Base-by-base conservation (phyloP, 1,140 invertebrate species). In the Pinna nobilis region DNA sequence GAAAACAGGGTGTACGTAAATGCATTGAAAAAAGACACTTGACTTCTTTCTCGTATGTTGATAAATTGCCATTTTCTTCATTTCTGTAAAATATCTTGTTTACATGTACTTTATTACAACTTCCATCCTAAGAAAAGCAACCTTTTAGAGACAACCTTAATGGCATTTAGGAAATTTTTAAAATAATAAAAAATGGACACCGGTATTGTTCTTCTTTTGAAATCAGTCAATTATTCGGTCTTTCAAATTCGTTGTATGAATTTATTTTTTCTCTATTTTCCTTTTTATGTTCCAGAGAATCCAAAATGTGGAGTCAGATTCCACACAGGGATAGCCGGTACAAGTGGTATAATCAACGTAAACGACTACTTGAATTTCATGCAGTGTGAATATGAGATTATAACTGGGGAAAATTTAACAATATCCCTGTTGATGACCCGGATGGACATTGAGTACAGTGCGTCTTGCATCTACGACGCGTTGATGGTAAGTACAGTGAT, bases 331-430 rank as follows among this genome's bases (percentile, higher is more conserved):
- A 51, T 60, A 11, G 51, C 76, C 0, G 81, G 81, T n/a, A 70
- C 71, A 18, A 67, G 71, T 13, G 81, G 81, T 0, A 63, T 76
- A 18, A 80, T 82, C n/a, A 63, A 78, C 64, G 23, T 82, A 15
- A 35, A 39, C 2, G 70, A 77, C 60, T 82, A 82, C 41, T 61
- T 75, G 9, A 80, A 82, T 30, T 82, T 63, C 41, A 82, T 82
- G 81, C 60, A 68, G 33, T 82, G 81, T 70, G 74, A 80, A 32
- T 82, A 82, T 55, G 74, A 78, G 51, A 80, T 82, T 15, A 53
- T 71, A 3, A 76, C 81, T 4, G 69, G 74, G 1, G 53, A 73
- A 44, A 53, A 73, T 28, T 49, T 60, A 9, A 78, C 76, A 3
- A 78, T 82, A 13, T 82, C 81, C 2, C 20, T 82, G 9, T 55